Evolutionary conservation across 1,140 invertebrate genomes (phyloP), one percentile per base, ranked within the genome.

Genomic region (Ostrea edulis): DNA sequence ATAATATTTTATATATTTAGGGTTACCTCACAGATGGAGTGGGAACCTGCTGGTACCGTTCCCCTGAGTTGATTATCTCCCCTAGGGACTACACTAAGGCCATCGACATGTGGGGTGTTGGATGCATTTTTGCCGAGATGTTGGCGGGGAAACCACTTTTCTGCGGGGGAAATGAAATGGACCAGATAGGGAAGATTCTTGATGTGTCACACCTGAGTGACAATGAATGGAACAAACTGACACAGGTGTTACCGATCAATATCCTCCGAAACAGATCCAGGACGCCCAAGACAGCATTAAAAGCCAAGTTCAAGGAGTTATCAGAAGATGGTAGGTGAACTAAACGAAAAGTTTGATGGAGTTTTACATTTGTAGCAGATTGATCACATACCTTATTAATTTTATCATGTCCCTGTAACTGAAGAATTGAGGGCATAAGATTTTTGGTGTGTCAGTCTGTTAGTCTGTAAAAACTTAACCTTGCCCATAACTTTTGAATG

Each of bases 1-100:
- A 44, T 5, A 44, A 44, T 84, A 25, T 35, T 22, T 55, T 84
- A 84, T 68, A 85, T 52, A 84, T 87, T 17, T 44, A 92, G 92
- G 99, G 99, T 88, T 99, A 99, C 95, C 96, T 99, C 58, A 99
- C 99, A 89, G 99, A 99, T 93, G 99, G 99, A 95, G 98, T 99
- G 71, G 98, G 98, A 77, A 99, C 98, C 35, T 96, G 98, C 54
- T 99, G 98, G 98, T 99, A 99, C 93, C 96, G 98, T 90, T 98
- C 98, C 82, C 98, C 98, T 20, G 98, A 99, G 96, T 99, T 99
- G 91, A 99, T 99, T 98, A 96, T 99, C 83, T 99, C 99, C 95
- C 99, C 98, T 0, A 95, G 94, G 97, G 99, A 99, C 85, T 99
- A 99, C 95, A 99, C 98, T 87, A 99, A 99, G 95, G 99, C 98